A percentile compares a stretch with the other conserved stretches of the same genome.
phyloP scores from a whole-genome alignment of 2,888 invertebrate genomes.

The Autographa gamma region DNA sequence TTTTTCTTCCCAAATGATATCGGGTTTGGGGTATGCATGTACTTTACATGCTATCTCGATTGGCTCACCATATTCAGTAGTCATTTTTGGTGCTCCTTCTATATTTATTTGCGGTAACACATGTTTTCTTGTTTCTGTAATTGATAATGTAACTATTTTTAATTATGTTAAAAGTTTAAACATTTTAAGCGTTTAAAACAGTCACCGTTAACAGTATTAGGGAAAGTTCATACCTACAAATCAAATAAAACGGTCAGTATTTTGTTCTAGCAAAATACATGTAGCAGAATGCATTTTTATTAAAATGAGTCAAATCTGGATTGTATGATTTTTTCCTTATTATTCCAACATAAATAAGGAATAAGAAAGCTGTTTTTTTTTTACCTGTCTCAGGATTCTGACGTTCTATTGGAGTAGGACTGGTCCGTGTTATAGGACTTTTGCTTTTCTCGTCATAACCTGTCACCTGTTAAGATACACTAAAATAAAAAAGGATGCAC shows the following conservation, averaged over 20 bases:
- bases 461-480: conserved; percentile 60
- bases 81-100: conserved; percentile 50
- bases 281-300: too few species aligned
- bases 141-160: background rate
- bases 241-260: too few species aligned
- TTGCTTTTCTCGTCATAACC: conserved; percentile 61
- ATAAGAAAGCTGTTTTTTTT: background rate
- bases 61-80: conserved; percentile 53
- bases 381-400: conserved; percentile 59
- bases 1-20: conserved; percentile 67
- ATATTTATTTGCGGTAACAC: conserved; percentile 62
- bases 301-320: too few species aligned
- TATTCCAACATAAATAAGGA: too few species aligned
- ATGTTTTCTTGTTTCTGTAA: conserved; percentile 49
- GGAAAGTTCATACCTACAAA: too few species aligned
- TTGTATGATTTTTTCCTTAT: too few species aligned
- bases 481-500: background rate
- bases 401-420: conserved; percentile 65
- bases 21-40: conserved; percentile 70
- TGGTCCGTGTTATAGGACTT: conserved; percentile 56
- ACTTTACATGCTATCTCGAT: conserved; percentile 69
- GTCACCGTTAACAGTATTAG: too few species aligned
- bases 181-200: too few species aligned
- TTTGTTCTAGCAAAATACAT: too few species aligned
- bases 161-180: too few species aligned